phyloP scores from a whole-genome alignment of 1,140 invertebrate species.

The Adelges cooleyi region DNA sequence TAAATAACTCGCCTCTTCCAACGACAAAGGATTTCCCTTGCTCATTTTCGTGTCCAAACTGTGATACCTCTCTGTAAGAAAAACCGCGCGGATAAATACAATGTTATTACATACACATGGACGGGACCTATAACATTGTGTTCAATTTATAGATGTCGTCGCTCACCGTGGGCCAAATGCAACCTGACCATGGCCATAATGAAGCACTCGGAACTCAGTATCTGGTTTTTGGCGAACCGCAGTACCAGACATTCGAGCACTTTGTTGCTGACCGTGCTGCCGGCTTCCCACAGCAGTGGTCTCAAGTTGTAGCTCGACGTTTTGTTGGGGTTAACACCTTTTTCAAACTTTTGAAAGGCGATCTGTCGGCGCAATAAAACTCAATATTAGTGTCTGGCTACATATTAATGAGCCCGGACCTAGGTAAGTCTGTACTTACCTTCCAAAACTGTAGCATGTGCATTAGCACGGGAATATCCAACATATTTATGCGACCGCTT shows the following conservation, averaged over 20 bases:
- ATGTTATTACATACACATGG: neutral
- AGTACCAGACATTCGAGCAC: conserved; percentile 59
- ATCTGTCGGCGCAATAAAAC: conserved; percentile 38
- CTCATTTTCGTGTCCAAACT: conserved; percentile 55
- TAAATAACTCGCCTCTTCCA: conserved; percentile 52
- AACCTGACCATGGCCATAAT: conserved; percentile 56
- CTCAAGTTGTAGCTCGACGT: conserved; percentile 53
- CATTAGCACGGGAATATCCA: conserved; percentile 49
- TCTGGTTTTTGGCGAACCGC: conserved; percentile 50
- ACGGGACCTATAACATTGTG: neutral
- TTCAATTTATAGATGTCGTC: neutral
- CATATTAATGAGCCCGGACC: neutral
- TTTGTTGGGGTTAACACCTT: conserved; percentile 43
- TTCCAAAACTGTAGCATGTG: conserved; percentile 55
- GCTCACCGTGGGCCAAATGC: conserved; percentile 57
- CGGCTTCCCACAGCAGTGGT: conserved; percentile 53
- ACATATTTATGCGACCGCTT: conserved; percentile 47
- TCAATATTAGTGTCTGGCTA: neutral
- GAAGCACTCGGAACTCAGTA: conserved; percentile 51
- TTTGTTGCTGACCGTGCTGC: conserved; percentile 59
- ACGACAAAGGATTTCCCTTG: conserved; percentile 56
- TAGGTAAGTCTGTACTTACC: conserved; percentile 38
- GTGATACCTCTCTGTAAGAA: conserved; percentile 50
- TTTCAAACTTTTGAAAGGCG: conserved; percentile 50
- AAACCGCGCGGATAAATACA: neutral